Evolutionary conservation across 2,113 vertebrate genomes (phyloP).

Genomic region (Rhombomys opimus): DNA sequence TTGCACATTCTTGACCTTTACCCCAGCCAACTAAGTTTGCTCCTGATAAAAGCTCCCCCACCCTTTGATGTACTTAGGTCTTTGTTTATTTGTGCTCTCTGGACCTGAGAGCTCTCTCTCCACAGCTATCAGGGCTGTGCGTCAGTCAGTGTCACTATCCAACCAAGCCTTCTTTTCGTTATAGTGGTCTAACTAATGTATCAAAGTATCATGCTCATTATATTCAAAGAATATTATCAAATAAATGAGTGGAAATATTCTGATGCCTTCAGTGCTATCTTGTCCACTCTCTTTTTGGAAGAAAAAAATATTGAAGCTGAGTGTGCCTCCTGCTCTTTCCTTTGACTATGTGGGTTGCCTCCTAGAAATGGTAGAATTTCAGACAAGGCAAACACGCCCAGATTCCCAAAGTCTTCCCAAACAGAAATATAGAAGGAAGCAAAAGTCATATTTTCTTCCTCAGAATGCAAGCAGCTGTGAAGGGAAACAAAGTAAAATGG

Average conservation of each 20-base stretch:
- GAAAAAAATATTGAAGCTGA: neutral
- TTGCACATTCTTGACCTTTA: neutral
- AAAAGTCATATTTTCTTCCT: neutral
- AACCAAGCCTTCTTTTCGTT: neutral
- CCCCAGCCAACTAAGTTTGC: neutral
- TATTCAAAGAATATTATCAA: neutral
- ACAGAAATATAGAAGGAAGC: constrained; percentile 29
- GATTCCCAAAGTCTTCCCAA: neutral
- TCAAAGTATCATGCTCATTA: neutral
- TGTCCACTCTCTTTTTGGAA: constrained; percentile 4
- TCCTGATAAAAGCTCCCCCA: neutral
- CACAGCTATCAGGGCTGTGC: neutral
- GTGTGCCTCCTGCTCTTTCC: neutral
- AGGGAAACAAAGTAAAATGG: constrained; percentile 28
- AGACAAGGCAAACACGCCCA: neutral
- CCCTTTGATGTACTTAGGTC: neutral
- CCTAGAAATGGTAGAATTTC: neutral
- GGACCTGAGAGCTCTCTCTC: neutral
- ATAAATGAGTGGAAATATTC: neutral
- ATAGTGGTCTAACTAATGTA: neutral
- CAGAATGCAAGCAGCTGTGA: constrained; percentile 9
- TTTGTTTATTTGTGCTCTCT: neutral
- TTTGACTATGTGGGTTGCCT: neutral
- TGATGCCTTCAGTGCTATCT: neutral
- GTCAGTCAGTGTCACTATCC: no score